phyloP scores from a whole-genome alignment of 2,797 vertebrate genomes.

The Arvicola amphibius region DNA sequence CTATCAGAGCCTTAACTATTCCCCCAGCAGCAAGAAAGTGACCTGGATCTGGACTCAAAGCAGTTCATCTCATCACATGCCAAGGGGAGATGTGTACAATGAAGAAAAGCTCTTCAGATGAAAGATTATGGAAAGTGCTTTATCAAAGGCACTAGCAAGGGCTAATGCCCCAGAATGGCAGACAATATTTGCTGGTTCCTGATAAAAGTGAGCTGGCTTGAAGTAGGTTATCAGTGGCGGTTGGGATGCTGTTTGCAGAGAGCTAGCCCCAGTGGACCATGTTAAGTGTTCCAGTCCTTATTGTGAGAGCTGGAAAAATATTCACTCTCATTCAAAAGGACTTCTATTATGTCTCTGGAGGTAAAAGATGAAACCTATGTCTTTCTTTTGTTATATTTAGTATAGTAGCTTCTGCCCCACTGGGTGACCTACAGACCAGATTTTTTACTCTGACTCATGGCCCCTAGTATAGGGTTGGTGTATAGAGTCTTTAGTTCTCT shows the following conservation, averaged over 20 bases:
- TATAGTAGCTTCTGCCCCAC: neutral
- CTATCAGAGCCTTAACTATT: neutral
- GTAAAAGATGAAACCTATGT: neutral
- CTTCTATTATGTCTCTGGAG: neutral
- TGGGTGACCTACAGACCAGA: neutral
- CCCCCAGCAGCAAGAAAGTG: neutral
- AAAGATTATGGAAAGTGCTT: neutral
- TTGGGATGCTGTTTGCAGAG: neutral
- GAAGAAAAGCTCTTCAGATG: neutral
- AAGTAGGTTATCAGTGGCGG: neutral
- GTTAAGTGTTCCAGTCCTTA: neutral
- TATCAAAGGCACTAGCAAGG: neutral
- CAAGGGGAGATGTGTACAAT: neutral
- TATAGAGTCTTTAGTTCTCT: neutral
- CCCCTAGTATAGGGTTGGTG: neutral
- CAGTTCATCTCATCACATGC: neutral
- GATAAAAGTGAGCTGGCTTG: neutral
- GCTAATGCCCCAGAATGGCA: neutral
- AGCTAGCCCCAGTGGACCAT: neutral
- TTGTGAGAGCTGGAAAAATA: neutral
- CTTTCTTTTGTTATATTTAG: neutral
- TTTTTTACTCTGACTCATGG: neutral
- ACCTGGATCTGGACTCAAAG: neutral
- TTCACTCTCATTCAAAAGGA: neutral
- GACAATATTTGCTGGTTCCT: neutral